Evolutionary conservation across 2,888 invertebrate genomes (phyloP).

Genomic region (Petrophora chlorosata): DNA sequence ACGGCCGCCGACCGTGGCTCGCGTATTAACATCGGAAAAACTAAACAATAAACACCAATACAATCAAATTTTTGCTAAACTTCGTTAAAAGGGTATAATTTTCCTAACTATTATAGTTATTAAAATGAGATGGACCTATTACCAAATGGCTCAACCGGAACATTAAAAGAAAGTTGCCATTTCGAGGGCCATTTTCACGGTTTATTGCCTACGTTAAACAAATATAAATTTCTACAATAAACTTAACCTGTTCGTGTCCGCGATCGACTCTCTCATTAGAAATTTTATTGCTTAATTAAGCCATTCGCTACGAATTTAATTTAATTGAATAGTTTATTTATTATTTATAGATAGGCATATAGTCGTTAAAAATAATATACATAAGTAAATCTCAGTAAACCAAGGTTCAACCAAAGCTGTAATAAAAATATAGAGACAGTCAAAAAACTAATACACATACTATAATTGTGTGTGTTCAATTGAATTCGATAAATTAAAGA

Average conservation of each 20-base stretch:
- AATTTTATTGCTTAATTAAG: slow-evolving; percentile 9
- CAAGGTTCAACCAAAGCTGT: too few species aligned
- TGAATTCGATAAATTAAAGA: too few species aligned
- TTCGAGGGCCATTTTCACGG: slow-evolving; percentile 18
- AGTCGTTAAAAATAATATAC: too few species aligned
- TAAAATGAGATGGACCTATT: slow-evolving; percentile 5
- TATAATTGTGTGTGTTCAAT: too few species aligned
- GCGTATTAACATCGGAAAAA: slow-evolving; percentile 61
- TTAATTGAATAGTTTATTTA: background rate
- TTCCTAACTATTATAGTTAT: background rate
- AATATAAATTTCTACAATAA: slow-evolving; percentile 21
- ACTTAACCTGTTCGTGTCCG: slow-evolving; percentile 20
- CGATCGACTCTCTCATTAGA: slow-evolving; percentile 15
- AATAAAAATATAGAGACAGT: too few species aligned
- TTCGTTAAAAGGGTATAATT: background rate
- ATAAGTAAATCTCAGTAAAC: too few species aligned
- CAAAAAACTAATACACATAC: too few species aligned
- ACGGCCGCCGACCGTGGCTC: slow-evolving; percentile 52
- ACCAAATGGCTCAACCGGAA: slow-evolving; percentile 12
- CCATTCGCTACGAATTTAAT: background rate
- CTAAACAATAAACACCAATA: slow-evolving; percentile 34
- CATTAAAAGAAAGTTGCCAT: slow-evolving; percentile 28
- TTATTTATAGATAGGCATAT: too few species aligned
- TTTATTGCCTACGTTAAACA: slow-evolving; percentile 19
- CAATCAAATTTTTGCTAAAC: background rate